Conservation (phyloP, 1,140 invertebrate species). For the Eumeta japonica region DNA sequence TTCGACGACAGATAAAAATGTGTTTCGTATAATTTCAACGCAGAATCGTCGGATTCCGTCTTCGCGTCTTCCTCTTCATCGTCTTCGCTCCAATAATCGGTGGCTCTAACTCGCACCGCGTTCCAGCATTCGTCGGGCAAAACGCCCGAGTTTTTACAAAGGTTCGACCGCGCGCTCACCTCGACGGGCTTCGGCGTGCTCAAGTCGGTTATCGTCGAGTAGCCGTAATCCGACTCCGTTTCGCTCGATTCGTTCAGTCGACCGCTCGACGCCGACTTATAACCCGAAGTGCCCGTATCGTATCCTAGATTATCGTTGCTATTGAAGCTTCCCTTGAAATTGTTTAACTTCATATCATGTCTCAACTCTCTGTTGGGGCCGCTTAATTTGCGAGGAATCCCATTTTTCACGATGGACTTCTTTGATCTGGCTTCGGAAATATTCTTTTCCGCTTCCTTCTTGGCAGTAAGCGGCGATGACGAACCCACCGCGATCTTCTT, state of each 20-base stretch:
- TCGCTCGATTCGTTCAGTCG: slow-evolving; percentile 50
- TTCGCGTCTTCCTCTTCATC: slow-evolving; percentile 33
- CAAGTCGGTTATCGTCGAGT: slow-evolving; percentile 52
- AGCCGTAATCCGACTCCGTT: slow-evolving; percentile 61
- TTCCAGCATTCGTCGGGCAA: slow-evolving; percentile 50
- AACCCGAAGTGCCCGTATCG: slow-evolving; percentile 62
- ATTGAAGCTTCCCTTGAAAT: slow-evolving; percentile 5
- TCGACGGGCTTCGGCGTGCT: slow-evolving; percentile 47
- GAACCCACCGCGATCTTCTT: slow-evolving; percentile 4
- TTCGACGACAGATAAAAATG: slow-evolving; percentile 61
- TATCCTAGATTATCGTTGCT: slow-evolving; percentile 43
- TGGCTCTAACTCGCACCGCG: slow-evolving; percentile 37
- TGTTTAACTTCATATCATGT: slow-evolving; percentile 8
- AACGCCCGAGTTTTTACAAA: slow-evolving; percentile 34
- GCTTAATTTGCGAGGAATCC: slow-evolving; percentile 28
- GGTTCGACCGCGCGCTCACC: slow-evolving; percentile 35
- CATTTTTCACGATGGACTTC: slow-evolving; percentile 45
- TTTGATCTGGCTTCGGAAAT: slow-evolving; percentile 18
- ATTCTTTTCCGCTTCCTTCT: background rate
- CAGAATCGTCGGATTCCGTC: slow-evolving; percentile 29
- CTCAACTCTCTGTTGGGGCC: slow-evolving; percentile 22
- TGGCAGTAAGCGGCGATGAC: no score
- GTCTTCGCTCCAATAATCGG: slow-evolving; percentile 32
- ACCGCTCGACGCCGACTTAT: slow-evolving; percentile 53
- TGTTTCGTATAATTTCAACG: slow-evolving; percentile 48